Evolutionary conservation across 2,113 vertebrate species (phyloP).

Genomic region (Phasianus colchicus): DNA sequence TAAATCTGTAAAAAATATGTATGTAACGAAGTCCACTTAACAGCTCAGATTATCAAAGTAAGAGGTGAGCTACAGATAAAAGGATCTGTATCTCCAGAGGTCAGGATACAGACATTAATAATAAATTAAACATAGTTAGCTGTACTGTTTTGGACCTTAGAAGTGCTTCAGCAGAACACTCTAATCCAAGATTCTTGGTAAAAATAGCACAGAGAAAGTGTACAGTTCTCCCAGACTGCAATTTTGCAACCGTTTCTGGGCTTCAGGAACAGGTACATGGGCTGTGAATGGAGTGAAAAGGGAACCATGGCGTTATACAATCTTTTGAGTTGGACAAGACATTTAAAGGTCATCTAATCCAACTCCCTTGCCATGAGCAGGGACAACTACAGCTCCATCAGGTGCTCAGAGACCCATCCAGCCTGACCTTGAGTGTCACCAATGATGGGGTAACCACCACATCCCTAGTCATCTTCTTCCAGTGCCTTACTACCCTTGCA

Average conservation of each 20-base stretch:
- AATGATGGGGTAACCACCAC: too few relatives aligned
- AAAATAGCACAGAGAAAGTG: background rate
- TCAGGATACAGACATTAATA: background rate
- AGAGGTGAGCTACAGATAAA: background rate
- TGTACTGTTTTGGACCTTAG: background rate
- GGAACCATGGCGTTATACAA: too few relatives aligned
- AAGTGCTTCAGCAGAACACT: accelerated
- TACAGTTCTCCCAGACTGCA: background rate
- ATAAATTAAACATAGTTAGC: background rate
- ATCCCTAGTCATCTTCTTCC: too few relatives aligned
- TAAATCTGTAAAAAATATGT: background rate
- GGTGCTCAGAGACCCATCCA: too few relatives aligned
- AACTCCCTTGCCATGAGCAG: too few relatives aligned
- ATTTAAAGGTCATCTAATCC: too few relatives aligned
- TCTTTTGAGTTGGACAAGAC: too few relatives aligned
- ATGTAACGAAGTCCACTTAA: background rate
- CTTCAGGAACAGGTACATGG: accelerated
- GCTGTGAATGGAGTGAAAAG: background rate
- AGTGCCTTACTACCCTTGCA: too few relatives aligned
- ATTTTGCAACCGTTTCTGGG: too few relatives aligned
- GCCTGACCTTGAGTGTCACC: too few relatives aligned
- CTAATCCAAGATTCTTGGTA: background rate
- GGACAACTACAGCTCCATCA: too few relatives aligned
- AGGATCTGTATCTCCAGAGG: background rate
- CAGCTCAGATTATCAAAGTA: background rate